Percentiles rank a stretch among this genome's conserved stretches.
These are phyloP conservation scores for Fundulus diaphanus DNA, from an alignment of 2,797 vertebrate species.

Conservation along the genomic window DNA sequence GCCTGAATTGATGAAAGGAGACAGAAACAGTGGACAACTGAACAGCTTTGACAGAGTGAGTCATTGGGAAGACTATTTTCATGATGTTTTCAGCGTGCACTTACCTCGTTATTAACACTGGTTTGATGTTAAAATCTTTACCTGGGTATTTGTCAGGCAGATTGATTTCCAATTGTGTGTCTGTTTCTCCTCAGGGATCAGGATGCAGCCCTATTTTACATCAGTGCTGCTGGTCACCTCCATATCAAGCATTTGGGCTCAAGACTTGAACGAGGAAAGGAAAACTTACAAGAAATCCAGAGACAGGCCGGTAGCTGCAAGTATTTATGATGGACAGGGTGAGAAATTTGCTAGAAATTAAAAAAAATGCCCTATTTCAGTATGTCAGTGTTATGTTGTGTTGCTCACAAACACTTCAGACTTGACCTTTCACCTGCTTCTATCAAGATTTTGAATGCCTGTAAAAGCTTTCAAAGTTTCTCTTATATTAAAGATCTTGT, in stretches of 20 bases:
- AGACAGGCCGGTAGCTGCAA: slow-evolving; percentile 71
- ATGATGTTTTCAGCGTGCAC: background rate
- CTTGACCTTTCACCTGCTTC: background rate
- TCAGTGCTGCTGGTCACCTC: slow-evolving; percentile 81
- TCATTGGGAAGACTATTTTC: slow-evolving; percentile 5
- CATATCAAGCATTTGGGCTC: slow-evolving; percentile 76
- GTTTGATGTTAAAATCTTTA: slow-evolving; percentile 3
- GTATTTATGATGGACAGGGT: slow-evolving; percentile 85
- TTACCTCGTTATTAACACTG: background rate
- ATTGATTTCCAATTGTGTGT: slow-evolving; percentile 9
- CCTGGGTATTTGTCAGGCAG: background rate
- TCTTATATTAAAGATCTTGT: background rate
- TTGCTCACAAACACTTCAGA: background rate
- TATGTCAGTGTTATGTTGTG: background rate
- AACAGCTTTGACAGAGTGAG: slow-evolving; percentile 38
- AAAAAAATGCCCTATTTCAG: background rate
- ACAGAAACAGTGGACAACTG: slow-evolving; percentile 19
- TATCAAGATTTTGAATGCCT: background rate
- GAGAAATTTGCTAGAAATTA: slow-evolving; percentile 42
- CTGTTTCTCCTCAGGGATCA: slow-evolving; percentile 39
- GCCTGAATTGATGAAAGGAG: slow-evolving; percentile 8
- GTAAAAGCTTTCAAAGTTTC: background rate
- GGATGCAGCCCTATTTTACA: slow-evolving; percentile 74
- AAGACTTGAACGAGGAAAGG: slow-evolving; percentile 80
- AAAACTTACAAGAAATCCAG: slow-evolving; percentile 71